Base-by-base conservation (phyloP, 2,797 vertebrate species). In the Calcarius lapponicus region DNA sequence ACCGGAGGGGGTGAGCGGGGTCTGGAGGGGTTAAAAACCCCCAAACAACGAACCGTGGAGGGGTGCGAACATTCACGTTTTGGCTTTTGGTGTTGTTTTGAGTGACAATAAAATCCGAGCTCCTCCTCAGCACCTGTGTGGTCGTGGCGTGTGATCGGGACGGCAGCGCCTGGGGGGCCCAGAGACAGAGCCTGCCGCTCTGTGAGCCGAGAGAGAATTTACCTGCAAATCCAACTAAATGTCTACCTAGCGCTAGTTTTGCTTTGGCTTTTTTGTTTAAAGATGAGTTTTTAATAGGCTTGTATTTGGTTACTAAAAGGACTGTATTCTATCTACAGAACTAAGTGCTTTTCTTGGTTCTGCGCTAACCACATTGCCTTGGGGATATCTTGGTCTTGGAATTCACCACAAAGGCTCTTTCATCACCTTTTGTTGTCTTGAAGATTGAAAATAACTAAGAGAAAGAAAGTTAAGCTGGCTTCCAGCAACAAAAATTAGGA, bases 321-420 rank as follows among this genome's bases (percentile, higher is more conserved):
- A 36, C 21, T 38, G 87, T 25, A 66, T 92, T 90, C 26, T 75
- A 5, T 67, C 80, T 95, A 64, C 29, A 17, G 32, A 94, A 92
- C 82, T 67, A 93, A 93, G 61, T 34, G 34, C 29, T 88, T 87
- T 82, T 69, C 53, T 78, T 88, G 38, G 40, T 65, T 94, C 72
- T 86, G 43, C 9, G 1, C 40, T 87, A 94, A 93, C 78, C 84
- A 47, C 86, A 51, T 62, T 85, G 88, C 88, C 84, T 94, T 82
- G 74, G 56, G 92, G 86, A 53, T 81, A 53, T 70, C 56, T 42
- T 29, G 25, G 38, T 73, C 32, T 64, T 78, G 75, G 57, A 67
- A 96, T 94, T 76, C 56, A 92, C 67, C 64, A 65, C 92, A 87
- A 80, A 88, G 45, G 19, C 17, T 38, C 93, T 95, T 94, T 96